phyloP scores from a whole-genome alignment of 1,140 invertebrate species.

The Trichonephila clavata region DNA sequence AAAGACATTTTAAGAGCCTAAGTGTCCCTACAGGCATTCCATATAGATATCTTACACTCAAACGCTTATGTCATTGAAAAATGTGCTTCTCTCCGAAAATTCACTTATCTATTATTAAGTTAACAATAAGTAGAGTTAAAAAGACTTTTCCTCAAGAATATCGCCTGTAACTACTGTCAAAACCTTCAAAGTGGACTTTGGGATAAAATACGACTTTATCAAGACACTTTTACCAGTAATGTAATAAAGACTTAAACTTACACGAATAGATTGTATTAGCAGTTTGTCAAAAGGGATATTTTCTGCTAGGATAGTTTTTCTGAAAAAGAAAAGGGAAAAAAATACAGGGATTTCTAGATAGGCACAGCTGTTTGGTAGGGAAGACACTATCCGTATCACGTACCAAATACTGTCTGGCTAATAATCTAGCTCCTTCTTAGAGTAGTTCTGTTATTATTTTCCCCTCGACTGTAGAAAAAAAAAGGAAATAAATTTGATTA shows the following conservation, averaged over 20 bases:
- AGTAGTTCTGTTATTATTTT: not conserved
- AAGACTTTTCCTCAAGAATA: not conserved
- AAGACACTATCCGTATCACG: not conserved
- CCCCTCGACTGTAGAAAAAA: not conserved
- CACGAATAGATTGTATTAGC: constrained; percentile 26
- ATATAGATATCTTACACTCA: not conserved
- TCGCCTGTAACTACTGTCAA: constrained; percentile 28
- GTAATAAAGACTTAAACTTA: constrained; percentile 27
- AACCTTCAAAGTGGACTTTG: constrained; percentile 26
- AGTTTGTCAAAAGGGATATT: constrained; percentile 54
- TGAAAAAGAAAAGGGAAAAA: not conserved
- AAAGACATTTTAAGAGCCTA: not conserved
- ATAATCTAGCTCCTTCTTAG: not conserved
- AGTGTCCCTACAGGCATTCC: not conserved
- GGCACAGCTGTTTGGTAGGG: not conserved
- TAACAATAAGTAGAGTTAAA: not conserved
- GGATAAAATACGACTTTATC: not conserved
- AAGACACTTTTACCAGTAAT: constrained; percentile 32
- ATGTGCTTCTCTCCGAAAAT: not conserved
- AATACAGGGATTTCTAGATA: not conserved
- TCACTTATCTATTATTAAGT: not conserved
- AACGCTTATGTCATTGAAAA: not conserved
- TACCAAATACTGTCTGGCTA: not conserved
- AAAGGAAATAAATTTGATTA: not conserved
- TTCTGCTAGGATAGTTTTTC: constrained; percentile 33